phyloP scores from a whole-genome alignment of 2,888 invertebrate genomes.

The Zonitis immaculata region DNA sequence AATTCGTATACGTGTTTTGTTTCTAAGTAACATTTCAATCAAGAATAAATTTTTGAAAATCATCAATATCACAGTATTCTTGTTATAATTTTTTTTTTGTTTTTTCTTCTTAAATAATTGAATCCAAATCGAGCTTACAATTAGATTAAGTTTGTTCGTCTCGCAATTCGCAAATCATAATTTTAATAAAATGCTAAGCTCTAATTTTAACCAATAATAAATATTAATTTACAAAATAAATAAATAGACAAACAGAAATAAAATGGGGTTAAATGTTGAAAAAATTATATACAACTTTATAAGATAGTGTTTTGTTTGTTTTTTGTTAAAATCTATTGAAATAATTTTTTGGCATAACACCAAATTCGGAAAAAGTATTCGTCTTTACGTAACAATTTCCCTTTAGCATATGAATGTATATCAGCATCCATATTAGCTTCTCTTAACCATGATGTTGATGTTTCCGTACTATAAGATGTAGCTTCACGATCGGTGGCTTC shows the following conservation, averaged over 20 bases:
- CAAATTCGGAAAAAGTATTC: constrained; percentile 96
- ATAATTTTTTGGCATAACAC: constrained; percentile 79
- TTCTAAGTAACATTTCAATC: background rate
- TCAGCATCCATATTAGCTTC: constrained; percentile 94
- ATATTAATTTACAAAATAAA: constrained; percentile 14
- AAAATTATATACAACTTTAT: constrained; percentile 35
- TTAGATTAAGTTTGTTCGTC: constrained; percentile 23
- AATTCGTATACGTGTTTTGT: constrained; percentile 20
- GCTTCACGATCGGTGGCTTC: constrained; percentile 67
- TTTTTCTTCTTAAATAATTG: constrained; percentile 10
- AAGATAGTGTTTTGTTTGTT: too few relatives aligned
- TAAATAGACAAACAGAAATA: constrained; percentile 15
- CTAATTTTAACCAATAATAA: constrained; percentile 5
- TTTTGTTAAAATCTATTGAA: constrained; percentile 58
- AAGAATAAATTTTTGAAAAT: constrained; percentile 4
- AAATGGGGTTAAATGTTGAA: background rate
- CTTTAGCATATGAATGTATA: constrained; percentile 84
- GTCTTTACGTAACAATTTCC: constrained; percentile 75
- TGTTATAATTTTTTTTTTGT: constrained; percentile 16
- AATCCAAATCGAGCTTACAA: constrained; percentile 12
- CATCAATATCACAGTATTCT: constrained; percentile 38
- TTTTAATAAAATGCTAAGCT: constrained; percentile 13
- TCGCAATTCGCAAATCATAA: constrained; percentile 31
- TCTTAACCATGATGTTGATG: constrained; percentile 88
- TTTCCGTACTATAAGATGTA: constrained; percentile 87